Base-by-base conservation (phyloP, 2,113 vertebrate genomes). In the Mus pahari region DNA sequence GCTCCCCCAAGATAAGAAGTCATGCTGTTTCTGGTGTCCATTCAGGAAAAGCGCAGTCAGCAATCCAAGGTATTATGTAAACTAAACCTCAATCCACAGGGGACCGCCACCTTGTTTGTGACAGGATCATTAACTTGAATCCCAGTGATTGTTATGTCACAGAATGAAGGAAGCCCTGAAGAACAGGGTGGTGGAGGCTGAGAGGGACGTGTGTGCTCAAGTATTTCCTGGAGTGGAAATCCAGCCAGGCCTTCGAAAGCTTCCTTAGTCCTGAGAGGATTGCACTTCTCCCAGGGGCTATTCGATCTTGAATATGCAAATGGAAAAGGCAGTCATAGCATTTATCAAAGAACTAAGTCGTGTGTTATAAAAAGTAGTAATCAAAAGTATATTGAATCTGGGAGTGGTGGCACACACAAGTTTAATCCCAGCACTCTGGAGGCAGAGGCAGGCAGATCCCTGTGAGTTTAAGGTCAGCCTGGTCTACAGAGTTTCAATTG, bases 181-280 rank as follows among this genome's bases (percentile, higher is more conserved):
- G 33, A 81, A 50, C 42, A 45, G 64, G 26, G 22, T 3, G 28
- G 24, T 55, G 68, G 66, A 62, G 28, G 39, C 6, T 58, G 64
- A 53, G 58, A 75, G 50, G 19, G 31, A 81, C 19, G 73, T 66
- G 11, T 11, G 1, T 58, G 10, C 33, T 36, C 70, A 93, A 55
- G 31, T 66, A 66, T 86, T 66, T 96, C 88, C 86, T 42, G 78
- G 74, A 20, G 36, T 10, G 39, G 78, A 91, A 90, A 91, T 6
- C 48, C 11, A 96, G 48, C 39, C 45, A 50, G 48, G 42, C n/a
- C 36, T 90, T 86, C 60, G 70, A 26, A 28, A 48, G 55, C 68
- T 48, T n/a, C 31, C 79, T 66, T 48, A 71, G 60, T n/a, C 48
- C 66, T 28, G 28, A 93, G 16, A 60, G 6, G 28, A 36, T 36